Percentiles rank a stretch among this genome's conserved stretches.
These are phyloP conservation scores for Peromyscus nudipes DNA, from an alignment of 2,797 vertebrate species.

Conservation along the genomic window DNA sequence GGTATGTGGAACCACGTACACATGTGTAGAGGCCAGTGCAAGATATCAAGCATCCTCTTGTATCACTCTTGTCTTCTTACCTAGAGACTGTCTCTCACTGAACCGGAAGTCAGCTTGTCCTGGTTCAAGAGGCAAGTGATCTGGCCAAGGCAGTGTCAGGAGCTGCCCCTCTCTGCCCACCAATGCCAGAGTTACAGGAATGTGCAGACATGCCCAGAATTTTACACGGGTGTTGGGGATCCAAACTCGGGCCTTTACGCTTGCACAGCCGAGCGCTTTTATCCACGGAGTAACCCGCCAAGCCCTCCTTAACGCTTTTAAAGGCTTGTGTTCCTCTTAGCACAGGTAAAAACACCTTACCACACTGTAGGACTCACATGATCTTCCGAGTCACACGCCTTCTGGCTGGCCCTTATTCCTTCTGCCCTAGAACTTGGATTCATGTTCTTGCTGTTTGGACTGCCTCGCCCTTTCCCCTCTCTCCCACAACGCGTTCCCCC, in stretches of 20 bases:
- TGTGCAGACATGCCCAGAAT: neutral
- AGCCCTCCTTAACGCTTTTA: slow-evolving; percentile 3
- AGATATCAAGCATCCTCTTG: neutral
- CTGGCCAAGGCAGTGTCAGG: neutral
- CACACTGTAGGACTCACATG: neutral
- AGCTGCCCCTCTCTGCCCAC: neutral
- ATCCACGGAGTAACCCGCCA: neutral
- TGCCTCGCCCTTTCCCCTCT: neutral
- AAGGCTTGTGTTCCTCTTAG: neutral
- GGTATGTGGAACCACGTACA: too few species aligned
- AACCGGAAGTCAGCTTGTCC: neutral
- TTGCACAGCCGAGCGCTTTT: neutral
- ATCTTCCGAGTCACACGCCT: slow-evolving; percentile 7
- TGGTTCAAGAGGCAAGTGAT: too few species aligned
- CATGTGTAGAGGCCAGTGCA: neutral
- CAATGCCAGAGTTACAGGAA: neutral
- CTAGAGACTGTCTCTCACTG: neutral
- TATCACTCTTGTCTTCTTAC: neutral
- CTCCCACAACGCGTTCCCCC: neutral
- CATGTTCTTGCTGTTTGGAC: neutral
- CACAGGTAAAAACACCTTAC: neutral
- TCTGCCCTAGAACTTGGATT: neutral
- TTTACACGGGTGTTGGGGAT: neutral
- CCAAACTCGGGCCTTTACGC: neutral
- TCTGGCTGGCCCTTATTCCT: neutral